phyloP scores from a whole-genome alignment of 2,113 vertebrate species.

The Murina feae region DNA sequence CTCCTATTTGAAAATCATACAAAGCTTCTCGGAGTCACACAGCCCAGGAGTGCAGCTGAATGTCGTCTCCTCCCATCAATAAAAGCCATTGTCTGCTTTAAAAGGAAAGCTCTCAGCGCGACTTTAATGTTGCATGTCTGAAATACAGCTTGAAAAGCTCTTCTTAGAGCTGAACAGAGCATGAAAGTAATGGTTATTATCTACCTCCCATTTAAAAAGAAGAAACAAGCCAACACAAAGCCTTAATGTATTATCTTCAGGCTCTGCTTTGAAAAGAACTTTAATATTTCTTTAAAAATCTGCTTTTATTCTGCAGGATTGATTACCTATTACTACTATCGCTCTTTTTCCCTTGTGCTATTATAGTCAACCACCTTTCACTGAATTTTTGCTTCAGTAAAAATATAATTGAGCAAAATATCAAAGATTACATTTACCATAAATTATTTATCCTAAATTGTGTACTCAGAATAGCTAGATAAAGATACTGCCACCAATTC shows the following conservation, averaged over 20 bases:
- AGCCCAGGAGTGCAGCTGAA: neutral
- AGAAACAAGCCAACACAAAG: neutral
- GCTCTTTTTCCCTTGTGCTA: slow-evolving; percentile 34
- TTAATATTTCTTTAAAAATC: neutral
- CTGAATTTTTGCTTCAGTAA: neutral
- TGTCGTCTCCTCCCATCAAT: slow-evolving; percentile 50
- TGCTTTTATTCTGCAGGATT: slow-evolving; percentile 27
- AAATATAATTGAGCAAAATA: neutral
- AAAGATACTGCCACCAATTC: neutral
- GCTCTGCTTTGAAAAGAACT: neutral
- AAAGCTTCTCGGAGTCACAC: neutral
- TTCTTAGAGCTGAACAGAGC: slow-evolving; percentile 58
- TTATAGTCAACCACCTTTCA: neutral
- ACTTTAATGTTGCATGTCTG: slow-evolving; percentile 58
- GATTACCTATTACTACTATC: neutral
- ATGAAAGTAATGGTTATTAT: neutral
- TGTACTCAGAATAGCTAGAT: neutral
- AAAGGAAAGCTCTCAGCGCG: slow-evolving; percentile 69
- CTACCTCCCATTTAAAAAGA: slow-evolving; percentile 8
- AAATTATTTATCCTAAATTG: neutral
- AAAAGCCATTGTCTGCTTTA: slow-evolving; percentile 55
- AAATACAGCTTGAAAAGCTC: slow-evolving; percentile 58
- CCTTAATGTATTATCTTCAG: neutral
- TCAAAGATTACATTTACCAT: neutral
- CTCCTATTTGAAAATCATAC: neutral